phyloP scores from a whole-genome alignment of 2,113 vertebrate genomes.

The Leptosomus discolor region DNA sequence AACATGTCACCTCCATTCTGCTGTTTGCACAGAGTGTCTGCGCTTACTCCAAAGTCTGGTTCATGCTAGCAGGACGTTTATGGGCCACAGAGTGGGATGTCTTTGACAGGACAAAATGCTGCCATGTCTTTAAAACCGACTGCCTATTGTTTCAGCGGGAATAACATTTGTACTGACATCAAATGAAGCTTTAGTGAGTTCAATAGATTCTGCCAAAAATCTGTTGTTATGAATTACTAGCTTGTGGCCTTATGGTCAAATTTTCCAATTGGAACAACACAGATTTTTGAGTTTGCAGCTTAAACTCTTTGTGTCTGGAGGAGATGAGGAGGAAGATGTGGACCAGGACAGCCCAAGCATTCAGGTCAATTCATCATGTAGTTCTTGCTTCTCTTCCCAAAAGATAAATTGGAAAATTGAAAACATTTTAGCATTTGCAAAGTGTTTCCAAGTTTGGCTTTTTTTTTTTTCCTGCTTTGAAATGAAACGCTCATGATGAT shows the following conservation, averaged over 20 bases:
- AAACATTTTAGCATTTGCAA: background rate
- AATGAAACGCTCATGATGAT: background rate
- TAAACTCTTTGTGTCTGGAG: background rate
- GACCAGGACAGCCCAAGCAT: background rate
- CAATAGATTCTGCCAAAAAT: background rate
- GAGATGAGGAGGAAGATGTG: background rate
- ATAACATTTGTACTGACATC: background rate
- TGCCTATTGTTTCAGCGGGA: background rate
- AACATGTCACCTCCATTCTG: accelerated
- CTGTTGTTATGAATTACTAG: background rate
- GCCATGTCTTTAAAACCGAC: accelerated
- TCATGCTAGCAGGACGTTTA: background rate
- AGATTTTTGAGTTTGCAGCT: background rate
- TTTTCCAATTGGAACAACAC: background rate
- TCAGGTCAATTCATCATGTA: background rate
- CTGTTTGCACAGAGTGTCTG: background rate
- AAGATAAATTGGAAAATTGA: background rate
- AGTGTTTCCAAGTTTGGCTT: background rate
- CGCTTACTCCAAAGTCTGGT: background rate
- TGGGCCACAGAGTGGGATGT: accelerated
- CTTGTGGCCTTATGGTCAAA: background rate
- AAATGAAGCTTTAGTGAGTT: background rate
- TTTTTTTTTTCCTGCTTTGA: background rate
- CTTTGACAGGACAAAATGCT: background rate
- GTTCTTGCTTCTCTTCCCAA: background rate